Evolutionary conservation across 2,888 invertebrate species (phyloP).

Genomic region (Caenorhabditis panamensis): DNA sequence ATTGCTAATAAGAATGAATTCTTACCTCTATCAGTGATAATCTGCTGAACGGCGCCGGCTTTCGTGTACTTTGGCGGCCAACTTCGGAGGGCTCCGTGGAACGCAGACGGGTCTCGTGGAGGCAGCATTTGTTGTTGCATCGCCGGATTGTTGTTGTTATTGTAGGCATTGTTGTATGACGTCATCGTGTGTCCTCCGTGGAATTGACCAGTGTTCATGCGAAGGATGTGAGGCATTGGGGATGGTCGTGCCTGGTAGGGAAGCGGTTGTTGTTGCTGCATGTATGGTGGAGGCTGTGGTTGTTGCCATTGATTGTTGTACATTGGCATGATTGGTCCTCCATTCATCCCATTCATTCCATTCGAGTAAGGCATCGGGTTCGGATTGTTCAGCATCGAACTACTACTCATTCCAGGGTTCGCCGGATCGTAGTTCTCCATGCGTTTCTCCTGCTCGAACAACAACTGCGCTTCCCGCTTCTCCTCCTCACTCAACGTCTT

Average conservation of each 20-base stretch:
- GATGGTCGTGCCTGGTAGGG: conserved; percentile 8
- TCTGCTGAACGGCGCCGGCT: conserved; percentile 23
- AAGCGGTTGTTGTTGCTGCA: background rate
- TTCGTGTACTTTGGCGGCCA: background rate
- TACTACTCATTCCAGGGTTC: conserved; percentile 12
- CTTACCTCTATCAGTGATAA: conserved; percentile 45
- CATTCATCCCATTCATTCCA: background rate
- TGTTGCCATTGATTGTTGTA: conserved; percentile 30
- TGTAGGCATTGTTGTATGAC: conserved; percentile 28
- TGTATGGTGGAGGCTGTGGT: background rate
- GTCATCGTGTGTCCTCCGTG: conserved; percentile 50
- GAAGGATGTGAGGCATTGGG: conserved; percentile 40
- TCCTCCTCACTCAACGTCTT: conserved; percentile 75
- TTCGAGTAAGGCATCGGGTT: no score
- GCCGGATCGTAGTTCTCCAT: conserved; percentile 39
- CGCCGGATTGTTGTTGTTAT: conserved; percentile 21
- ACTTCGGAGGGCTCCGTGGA: conserved; percentile 41
- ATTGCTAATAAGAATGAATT: background rate
- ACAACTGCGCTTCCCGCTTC: conserved; percentile 73
- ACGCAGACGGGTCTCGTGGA: conserved; percentile 27
- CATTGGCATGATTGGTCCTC: conserved; percentile 14
- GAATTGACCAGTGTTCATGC: conserved; percentile 29
- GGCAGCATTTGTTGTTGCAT: conserved; percentile 16
- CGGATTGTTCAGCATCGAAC: conserved; percentile 3
- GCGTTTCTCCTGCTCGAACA: conserved; percentile 65